A percentile compares a stretch with the other conserved stretches of the same genome.
These are phyloP conservation scores for Rhynchophorus ferrugineus DNA, from an alignment of 1,140 invertebrate species.

Conservation along the genomic window DNA sequence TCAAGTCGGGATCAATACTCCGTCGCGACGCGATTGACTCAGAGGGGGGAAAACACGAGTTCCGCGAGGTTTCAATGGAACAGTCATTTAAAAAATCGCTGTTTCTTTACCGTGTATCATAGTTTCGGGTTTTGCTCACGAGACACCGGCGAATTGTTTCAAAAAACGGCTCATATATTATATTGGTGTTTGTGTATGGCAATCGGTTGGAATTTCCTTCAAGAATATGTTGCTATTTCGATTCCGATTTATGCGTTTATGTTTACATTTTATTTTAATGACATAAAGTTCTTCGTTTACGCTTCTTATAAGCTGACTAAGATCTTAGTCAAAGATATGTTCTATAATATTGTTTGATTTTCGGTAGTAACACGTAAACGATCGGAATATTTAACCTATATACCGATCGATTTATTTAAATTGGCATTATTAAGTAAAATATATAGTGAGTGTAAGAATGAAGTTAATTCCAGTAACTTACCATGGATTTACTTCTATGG, in stretches of 20 bases:
- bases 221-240: conserved; percentile 3
- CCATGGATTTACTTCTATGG: conserved; percentile 65
- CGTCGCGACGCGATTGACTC: not conserved
- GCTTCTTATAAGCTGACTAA: not conserved
- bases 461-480: conserved; percentile 61
- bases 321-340: conserved; percentile 3
- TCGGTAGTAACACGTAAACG: not conserved
- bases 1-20: conserved; percentile 8
- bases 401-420: not conserved
- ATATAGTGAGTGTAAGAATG: conserved; percentile 37
- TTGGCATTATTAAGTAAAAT: not conserved
- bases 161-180: not conserved
- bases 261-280: conserved; percentile 3
- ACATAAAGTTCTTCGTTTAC: conserved; percentile 6
- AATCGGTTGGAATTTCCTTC: conserved; percentile 7
- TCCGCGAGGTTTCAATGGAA: not conserved
- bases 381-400: not conserved
- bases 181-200: not conserved
- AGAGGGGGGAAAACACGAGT: not conserved
- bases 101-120: too few relatives aligned
- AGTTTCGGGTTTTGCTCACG: not conserved
- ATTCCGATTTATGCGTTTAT: conserved; percentile 3
- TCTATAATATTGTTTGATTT: conserved; percentile 1
- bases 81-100: too few relatives aligned
- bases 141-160: not conserved